These are phyloP conservation scores for Anthophora plumipes DNA, from an alignment of 2,888 invertebrate species.

Conservation along the genomic window DNA sequence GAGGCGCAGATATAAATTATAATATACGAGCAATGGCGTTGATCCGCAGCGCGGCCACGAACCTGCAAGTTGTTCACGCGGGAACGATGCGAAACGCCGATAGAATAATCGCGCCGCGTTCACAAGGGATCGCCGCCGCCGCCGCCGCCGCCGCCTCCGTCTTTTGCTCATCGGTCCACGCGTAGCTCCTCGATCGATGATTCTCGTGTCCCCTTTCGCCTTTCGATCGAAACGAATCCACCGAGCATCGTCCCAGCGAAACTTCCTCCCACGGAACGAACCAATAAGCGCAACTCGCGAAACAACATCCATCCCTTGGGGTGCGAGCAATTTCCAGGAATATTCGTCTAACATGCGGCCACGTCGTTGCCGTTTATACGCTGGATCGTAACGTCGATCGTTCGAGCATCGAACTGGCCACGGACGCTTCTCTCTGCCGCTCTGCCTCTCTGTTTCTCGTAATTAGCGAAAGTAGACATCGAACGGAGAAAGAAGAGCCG, in stretches of 20 bases:
- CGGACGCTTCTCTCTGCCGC: conserved; percentile 59
- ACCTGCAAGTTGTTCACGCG: conserved; percentile 56
- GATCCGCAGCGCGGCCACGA: conserved; percentile 77
- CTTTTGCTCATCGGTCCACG: background rate
- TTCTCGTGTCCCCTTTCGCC: background rate
- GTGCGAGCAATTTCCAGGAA: conserved; percentile 28
- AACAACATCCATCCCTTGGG: background rate
- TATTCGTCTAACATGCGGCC: conserved; percentile 43
- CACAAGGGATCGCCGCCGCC: background rate
- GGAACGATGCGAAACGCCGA: conserved; percentile 2
- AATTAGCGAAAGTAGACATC: conserved; percentile 78
- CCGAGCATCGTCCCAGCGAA: background rate
- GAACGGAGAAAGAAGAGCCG: conserved; percentile 53
- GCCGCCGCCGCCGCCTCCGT: too few species aligned
- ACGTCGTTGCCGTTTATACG: conserved; percentile 25
- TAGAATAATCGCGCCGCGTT: conserved; percentile 9
- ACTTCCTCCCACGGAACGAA: background rate
- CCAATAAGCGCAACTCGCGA: background rate
- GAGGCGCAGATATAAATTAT: conserved; percentile 79
- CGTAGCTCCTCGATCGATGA: background rate
- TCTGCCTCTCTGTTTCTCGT: conserved; percentile 64
- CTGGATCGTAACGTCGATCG: conserved; percentile 38
- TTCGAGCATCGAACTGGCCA: conserved; percentile 48
- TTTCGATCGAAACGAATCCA: background rate
- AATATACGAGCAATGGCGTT: conserved; percentile 81